Conservation (phyloP, 30 jellyfish, hydroid and myxozoan genomes). For the Chironex yamaguchii region DNA sequence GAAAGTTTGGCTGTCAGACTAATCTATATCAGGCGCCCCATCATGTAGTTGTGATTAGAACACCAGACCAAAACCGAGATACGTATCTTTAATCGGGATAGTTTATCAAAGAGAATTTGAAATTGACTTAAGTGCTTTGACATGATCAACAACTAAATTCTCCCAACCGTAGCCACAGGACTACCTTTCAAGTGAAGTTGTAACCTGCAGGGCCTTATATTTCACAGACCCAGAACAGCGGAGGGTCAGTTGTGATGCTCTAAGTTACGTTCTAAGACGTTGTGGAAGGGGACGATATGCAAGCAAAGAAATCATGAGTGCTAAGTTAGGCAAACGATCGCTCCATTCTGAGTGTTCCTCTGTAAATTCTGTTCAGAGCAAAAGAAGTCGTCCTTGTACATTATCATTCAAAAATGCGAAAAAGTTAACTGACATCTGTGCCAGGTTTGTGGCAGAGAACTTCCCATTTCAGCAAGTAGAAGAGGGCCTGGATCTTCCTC, state of each 20-base stretch:
- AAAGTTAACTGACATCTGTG: constrained; percentile 78
- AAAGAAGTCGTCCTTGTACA: constrained; percentile 36
- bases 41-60: not conserved
- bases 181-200: not conserved
- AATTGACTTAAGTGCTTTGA: not conserved
- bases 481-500: constrained; percentile 57
- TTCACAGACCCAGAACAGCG: not conserved
- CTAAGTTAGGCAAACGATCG: not conserved
- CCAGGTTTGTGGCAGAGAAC: constrained; percentile 79
- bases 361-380: not conserved
- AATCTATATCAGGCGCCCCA: constrained; percentile 32
- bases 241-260: not conserved
- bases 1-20: constrained; percentile 10
- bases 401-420: not conserved
- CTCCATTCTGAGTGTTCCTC: constrained; percentile 17
- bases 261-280: not conserved
- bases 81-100: not conserved
- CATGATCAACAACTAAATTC: not conserved
- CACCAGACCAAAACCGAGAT: not conserved
- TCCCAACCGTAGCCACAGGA: constrained; percentile 5
- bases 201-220: not conserved
- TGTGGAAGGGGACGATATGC: constrained; percentile 39
- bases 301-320: constrained; percentile 2
- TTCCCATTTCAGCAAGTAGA: constrained; percentile 90
- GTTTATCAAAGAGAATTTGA: not conserved